These are phyloP conservation scores for Drosophila greeni DNA, from an alignment of 2,888 invertebrate genomes.

Conservation along the genomic window DNA sequence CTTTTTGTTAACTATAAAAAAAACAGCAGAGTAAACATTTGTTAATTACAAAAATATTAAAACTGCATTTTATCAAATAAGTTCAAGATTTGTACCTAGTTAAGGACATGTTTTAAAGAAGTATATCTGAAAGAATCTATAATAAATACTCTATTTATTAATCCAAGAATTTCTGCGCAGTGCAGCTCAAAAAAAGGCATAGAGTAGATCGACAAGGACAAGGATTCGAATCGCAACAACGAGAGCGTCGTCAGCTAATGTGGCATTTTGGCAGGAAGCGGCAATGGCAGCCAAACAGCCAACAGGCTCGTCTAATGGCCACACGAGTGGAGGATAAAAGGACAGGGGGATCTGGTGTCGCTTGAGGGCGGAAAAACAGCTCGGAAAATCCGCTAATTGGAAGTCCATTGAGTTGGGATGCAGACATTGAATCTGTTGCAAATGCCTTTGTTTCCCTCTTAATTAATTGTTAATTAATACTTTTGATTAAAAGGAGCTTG, in stretches of 20 bases:
- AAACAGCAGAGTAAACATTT: no score
- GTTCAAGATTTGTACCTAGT: no score
- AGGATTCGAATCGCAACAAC: conserved; percentile 26
- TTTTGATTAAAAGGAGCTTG: not conserved
- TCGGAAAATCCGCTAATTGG: conserved; percentile 31
- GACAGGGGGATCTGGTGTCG: conserved; percentile 7
- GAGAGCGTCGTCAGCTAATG: conserved; percentile 51
- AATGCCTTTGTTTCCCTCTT: no score
- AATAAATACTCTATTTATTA: no score
- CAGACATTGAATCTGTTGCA: not conserved
- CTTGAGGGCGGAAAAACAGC: conserved; percentile 17
- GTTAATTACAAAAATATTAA: not conserved
- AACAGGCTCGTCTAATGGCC: conserved; percentile 36
- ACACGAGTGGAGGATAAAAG: conserved; percentile 9
- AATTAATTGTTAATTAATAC: not conserved
- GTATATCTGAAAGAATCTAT: no score
- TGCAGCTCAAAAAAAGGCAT: conserved; percentile 13
- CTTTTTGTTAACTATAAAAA: not conserved
- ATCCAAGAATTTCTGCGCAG: not conserved
- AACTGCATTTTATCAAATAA: not conserved
- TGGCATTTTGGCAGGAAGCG: conserved; percentile 51
- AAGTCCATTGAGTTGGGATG: conserved; percentile 15
- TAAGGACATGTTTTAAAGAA: no score
- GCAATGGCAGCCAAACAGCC: conserved; percentile 38
- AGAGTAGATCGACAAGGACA: conserved; percentile 24